Base-by-base conservation (phyloP, 2,797 vertebrate species). In the Macroramphosus scolopax region DNA sequence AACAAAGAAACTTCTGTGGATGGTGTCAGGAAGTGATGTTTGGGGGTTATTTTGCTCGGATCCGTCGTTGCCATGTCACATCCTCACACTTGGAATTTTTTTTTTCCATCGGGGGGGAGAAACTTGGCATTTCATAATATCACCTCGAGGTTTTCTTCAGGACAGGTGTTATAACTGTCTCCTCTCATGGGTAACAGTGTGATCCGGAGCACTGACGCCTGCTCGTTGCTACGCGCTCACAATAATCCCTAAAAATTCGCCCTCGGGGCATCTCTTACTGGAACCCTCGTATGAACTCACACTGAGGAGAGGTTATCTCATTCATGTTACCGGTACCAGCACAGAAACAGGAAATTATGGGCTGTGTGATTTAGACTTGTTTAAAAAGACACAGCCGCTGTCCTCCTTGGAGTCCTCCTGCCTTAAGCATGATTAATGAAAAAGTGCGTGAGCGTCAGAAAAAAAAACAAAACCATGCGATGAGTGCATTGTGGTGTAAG, bases 381-480 rank as follows among this genome's bases (percentile, higher is more conserved):
- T 49, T 55, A 53, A 53, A 2, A 49, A 59, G 37, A 68, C 34
- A 18, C 13, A 14, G 37, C 2, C 22, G 42, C 56, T 59, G 36
- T 43, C 51, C 33, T 13, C 37, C 35, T 54, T 17, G 20, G 31
- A 40, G 39, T 33, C 38, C 32, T 55, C 5, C 20, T 41, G 15
- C 0, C 3, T 17, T 31, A 38, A 65, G 62, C n/a, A 17, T 74
- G 81, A 78, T 75, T 51, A 51, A 83, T 84, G 72, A 73, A 71
- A 77, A 50, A 73, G 52, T 79, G 75, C 71, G 22, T 51, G 58
- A 78, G 60, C 66, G 58, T 29, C 33, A 33, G 20, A 2, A 7
- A 12, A 34, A 31, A 51, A 55, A 43, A 66, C 47, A 63, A 42
- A 14, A n/a, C n/a, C n/a, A 37, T 40, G 58, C n/a, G 34, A 63